Base-by-base conservation (phyloP, 2,113 vertebrate genomes). In the Mormyrus lacerda region DNA sequence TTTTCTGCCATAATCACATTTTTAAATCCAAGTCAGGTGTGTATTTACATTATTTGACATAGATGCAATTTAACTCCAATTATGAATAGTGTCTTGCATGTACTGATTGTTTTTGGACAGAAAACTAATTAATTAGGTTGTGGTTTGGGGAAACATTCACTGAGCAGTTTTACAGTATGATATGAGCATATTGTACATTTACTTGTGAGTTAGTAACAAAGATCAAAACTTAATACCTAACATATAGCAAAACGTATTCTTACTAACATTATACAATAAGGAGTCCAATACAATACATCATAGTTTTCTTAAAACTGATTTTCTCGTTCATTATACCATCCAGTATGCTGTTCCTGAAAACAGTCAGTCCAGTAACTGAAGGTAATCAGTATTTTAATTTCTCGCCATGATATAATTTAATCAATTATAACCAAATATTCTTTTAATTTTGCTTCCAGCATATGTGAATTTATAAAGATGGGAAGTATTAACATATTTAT, bases 11-110 rank as follows among this genome's bases (percentile, higher is more conserved):
- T 42, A 42, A 42, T 35, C 73, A 19, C 35, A 42, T 79, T 93
- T 96, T 96, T 92, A 93, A n/a, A 95, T 95, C 94, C 91, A 92
- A 94, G 94, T 94, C 0, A 0, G 39, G 15, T 47, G 85, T 44
- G 3, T 47, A 82, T 88, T 82, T 92, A 92, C 94, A 85, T 94
- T 94, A 93, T 95, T 31, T 88, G 55, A 39, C 24, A 84, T 61
- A 90, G 89, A 87, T 65, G 15, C 87, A 73, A 92, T 55, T 11
- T 91, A 92, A 88, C 19, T 88, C 47, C n/a, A n/a, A 44, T 90
- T 91, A 92, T 92, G 92, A 90, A 91, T 8, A 90, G 61, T 93
- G 92, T 93, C 91, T 91, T 89, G 91, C 89, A 89, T 88, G 19
- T 88, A 88, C 88, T 73, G 91, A 93, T 61, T 89, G 90, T 93